These are phyloP conservation scores for Serrognathus titanus DNA, from an alignment of 2,888 invertebrate genomes.

Conservation along the genomic window DNA sequence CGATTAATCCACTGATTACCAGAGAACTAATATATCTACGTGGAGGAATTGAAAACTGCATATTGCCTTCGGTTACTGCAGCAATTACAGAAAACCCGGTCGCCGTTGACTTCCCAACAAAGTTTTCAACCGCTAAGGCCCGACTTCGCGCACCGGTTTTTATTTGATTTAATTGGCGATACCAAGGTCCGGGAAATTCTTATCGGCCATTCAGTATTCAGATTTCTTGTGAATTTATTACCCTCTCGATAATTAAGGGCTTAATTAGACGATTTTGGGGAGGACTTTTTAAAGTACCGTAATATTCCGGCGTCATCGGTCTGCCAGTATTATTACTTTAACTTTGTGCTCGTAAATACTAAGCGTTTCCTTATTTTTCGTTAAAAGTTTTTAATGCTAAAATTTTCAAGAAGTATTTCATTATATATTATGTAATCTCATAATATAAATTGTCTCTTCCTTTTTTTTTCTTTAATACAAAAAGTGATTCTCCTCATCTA, in stretches of 20 bases:
- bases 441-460: no score
- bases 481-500: no score
- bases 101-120: constrained; percentile 18
- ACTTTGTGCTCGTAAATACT: not conserved
- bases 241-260: constrained; percentile 35
- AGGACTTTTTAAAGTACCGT: not conserved
- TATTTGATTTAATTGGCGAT: constrained; percentile 34
- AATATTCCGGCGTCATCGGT: constrained; percentile 1
- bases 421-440: no score
- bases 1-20: no score
- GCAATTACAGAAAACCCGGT: constrained; percentile 19
- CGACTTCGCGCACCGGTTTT: constrained; percentile 26
- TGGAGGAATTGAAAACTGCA: no score
- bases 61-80: no score
- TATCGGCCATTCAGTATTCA: constrained; percentile 29
- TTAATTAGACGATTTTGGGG: constrained; percentile 26
- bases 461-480: no score
- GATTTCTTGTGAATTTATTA: constrained; percentile 33
- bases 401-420: no score
- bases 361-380: no score
- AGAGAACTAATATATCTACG: no score
- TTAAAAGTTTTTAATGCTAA: no score
- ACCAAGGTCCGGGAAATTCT: constrained; percentile 28
- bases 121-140: constrained; percentile 2
- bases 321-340: not conserved